These are phyloP conservation scores for Dysdera silvatica DNA, from an alignment of 1,140 invertebrate genomes.

Conservation along the genomic window DNA sequence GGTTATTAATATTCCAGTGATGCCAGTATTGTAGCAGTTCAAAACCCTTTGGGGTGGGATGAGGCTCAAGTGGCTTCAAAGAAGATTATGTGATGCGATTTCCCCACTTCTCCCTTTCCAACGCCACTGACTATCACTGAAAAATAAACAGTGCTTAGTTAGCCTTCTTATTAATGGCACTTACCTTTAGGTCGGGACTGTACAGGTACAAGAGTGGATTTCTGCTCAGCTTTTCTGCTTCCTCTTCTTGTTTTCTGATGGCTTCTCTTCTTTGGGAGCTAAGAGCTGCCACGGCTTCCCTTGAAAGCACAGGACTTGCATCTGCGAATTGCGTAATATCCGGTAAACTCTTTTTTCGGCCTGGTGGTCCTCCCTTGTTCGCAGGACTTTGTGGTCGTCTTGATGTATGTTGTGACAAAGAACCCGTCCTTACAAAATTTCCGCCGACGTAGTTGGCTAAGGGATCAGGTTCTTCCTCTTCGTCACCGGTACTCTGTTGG, in stretches of 20 bases:
- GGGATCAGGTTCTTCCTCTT: too few species aligned
- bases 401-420: too few species aligned
- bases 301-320: conserved; percentile 68
- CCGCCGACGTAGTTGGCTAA: neutral
- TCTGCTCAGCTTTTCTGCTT: conserved; percentile 79
- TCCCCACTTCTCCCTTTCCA: too few species aligned
- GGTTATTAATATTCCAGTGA: too few species aligned
- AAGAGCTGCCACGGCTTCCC: conserved; percentile 88
- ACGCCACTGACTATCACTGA: too few species aligned
- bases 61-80: too few species aligned
- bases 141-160: too few species aligned
- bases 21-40: too few species aligned
- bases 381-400: neutral
- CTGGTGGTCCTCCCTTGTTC: neutral
- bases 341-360: conserved; percentile 84
- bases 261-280: conserved; percentile 89
- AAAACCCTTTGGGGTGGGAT: too few species aligned
- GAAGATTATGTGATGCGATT: too few species aligned
- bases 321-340: conserved; percentile 59
- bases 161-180: too few species aligned
- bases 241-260: conserved; percentile 78
- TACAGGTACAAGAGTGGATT: conserved; percentile 90
- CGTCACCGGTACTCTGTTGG: neutral
- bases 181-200: conserved; percentile 94
- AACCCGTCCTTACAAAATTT: neutral